Base-by-base conservation (phyloP, 2,113 vertebrate genomes). In the Pygoscelis adeliae region DNA sequence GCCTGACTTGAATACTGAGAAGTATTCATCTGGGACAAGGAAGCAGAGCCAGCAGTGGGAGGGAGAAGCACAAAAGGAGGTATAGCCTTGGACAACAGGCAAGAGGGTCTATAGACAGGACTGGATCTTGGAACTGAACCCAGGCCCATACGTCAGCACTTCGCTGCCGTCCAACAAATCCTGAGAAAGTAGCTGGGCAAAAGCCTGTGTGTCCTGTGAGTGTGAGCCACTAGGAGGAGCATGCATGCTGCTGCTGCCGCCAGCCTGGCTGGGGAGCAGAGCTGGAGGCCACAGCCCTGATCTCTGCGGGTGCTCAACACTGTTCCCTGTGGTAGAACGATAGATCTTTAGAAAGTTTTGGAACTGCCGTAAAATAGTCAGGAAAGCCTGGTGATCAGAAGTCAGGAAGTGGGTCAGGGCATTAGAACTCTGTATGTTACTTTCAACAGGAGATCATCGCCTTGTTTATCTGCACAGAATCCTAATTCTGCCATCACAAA, bases 1-100 rank as follows among this genome's bases (percentile, higher is more conserved):
- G 80, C 90, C 92, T 97, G 97, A 94, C 92, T 86, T 65, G 97
- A 90, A 97, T 97, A 94, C 38, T 97, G 95, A 97, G 90, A 71
- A 89, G 92, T 55, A 25, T 50, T 93, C 85, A 66, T 92, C 2
- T 95, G 96, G 97, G 95, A 86, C 87, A 32, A 36, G 92, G 92
- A 88, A 80, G 36, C 74, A 80, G 71, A 93, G 95, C 97, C 95
- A 96, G 85, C 74, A 58, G 62, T 32, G 71, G 78, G 66, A 93
- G 85, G 79, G 93, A 93, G 76, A 66, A 87, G 79, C 71, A 95
- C 79, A 96, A 92, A 95, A 76, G 53, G 95, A 91, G 58, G 27
- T 85, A 29, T 11, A 90, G 85, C 77, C 67, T 79, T 82, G 73
- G 82, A 69, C 52, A 38, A 9, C 71, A 32, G 85, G 74, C 84